These are phyloP conservation scores for Grammomys surdaster DNA, from an alignment of 2,113 vertebrate species.

Conservation along the genomic window DNA sequence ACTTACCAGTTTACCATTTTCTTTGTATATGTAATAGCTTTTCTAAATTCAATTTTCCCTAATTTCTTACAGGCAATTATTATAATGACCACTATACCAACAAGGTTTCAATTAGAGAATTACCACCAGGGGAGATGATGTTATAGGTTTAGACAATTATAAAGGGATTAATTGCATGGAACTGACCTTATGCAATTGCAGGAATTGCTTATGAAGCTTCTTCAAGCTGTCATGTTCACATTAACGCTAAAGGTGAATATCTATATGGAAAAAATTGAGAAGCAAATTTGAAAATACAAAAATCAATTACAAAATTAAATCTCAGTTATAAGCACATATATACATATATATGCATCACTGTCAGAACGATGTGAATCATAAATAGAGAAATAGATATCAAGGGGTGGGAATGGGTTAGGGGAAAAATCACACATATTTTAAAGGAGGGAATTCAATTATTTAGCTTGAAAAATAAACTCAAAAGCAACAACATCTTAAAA, in stretches of 20 bases:
- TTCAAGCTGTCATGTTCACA: background rate
- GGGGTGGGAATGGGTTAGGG: accelerated
- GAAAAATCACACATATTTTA: background rate
- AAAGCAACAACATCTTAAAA: background rate
- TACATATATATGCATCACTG: background rate
- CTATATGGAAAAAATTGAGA: background rate
- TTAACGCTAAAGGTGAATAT: background rate
- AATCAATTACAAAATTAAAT: background rate
- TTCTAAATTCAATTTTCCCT: background rate
- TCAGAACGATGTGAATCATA: background rate
- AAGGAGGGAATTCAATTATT: conserved; percentile 15
- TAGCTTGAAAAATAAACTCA: background rate
- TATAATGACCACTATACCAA: background rate
- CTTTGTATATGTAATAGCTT: background rate
- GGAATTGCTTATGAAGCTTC: background rate
- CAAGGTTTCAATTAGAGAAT: background rate
- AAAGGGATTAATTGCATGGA: background rate
- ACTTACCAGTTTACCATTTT: background rate
- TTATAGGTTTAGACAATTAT: background rate
- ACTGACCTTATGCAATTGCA: background rate
- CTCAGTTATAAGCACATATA: background rate
- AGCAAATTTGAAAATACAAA: background rate
- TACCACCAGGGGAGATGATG: background rate
- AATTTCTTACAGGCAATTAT: background rate
- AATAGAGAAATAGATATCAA: background rate